These are phyloP conservation scores for Neoarius graeffei DNA, from an alignment of 2,113 vertebrate genomes.

Conservation along the genomic window DNA sequence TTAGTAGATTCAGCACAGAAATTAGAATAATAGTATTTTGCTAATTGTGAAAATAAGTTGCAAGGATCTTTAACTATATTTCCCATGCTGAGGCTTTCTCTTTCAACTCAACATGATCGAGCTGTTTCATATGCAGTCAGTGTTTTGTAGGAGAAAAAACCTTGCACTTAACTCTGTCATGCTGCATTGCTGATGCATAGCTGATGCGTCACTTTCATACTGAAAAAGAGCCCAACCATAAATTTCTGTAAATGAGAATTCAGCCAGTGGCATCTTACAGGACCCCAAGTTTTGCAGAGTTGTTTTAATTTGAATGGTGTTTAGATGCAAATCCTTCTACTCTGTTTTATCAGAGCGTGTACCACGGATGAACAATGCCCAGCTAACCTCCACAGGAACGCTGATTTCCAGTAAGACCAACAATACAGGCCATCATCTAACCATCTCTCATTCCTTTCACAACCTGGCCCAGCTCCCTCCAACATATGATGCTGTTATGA, in stretches of 20 bases:
- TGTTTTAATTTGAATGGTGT: not conserved
- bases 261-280: not conserved
- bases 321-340: not conserved
- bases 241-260: not conserved
- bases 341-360: conserved; percentile 65
- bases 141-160: not conserved
- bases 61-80: not conserved
- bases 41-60: not conserved
- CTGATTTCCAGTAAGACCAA: conserved; percentile 76
- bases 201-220: not conserved
- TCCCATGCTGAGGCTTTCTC: not conserved
- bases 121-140: not conserved
- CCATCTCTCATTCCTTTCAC: conserved; percentile 88
- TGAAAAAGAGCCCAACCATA: not conserved
- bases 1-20: not conserved
- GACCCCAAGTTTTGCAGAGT: not conserved
- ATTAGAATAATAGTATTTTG: not conserved
- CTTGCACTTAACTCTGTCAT: not conserved
- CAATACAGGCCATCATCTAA: conserved; percentile 68
- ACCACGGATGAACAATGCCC: conserved; percentile 74
- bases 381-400: conserved; percentile 71
- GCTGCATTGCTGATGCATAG: not conserved
- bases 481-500: conserved; percentile 80
- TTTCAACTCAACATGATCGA: not conserved
- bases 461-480: conserved; percentile 89